phyloP scores from a whole-genome alignment of 2,888 invertebrate genomes.

The Caenorhabditis sp. region DNA sequence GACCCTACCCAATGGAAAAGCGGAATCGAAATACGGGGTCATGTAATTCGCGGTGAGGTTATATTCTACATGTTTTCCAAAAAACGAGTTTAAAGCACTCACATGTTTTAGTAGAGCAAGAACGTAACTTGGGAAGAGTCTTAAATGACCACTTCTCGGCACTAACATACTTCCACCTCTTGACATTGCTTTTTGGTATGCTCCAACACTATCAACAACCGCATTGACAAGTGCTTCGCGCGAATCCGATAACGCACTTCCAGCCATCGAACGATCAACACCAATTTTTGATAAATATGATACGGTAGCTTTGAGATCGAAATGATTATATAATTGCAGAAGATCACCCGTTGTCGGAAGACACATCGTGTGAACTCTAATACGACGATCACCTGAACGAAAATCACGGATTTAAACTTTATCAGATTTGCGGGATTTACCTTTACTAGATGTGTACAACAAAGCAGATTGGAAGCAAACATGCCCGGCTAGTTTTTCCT shows the following conservation, averaged over 20 bases:
- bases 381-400: slow-evolving; percentile 85
- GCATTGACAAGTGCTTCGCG: slow-evolving; percentile 95
- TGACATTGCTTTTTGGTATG: slow-evolving; percentile 55
- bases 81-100: too few species aligned
- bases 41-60: too few species aligned
- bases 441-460: slow-evolving; percentile 92
- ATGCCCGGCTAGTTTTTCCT: slow-evolving; percentile 86
- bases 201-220: slow-evolving; percentile 84
- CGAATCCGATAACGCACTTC: slow-evolving; percentile 81
- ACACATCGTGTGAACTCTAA: slow-evolving; percentile 95
- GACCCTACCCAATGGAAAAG: too few species aligned
- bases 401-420: too few species aligned
- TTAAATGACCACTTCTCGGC: slow-evolving; percentile 80
- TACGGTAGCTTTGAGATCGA: slow-evolving; percentile 85
- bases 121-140: slow-evolving; percentile 86
- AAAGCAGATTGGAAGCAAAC: slow-evolving; percentile 96
- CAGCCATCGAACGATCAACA: slow-evolving; percentile 90
- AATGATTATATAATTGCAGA: slow-evolving; percentile 84
- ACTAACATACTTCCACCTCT: slow-evolving; percentile 77
- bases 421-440: slow-evolving; percentile 71
- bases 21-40: too few species aligned
- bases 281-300: slow-evolving; percentile 95
- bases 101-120: slow-evolving; percentile 82
- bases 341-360: slow-evolving; percentile 86
- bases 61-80: too few species aligned